Percentiles rank a stretch among this genome's conserved stretches.
phyloP scores from a whole-genome alignment of 2,888 invertebrate genomes.

The Sericinus montela region DNA sequence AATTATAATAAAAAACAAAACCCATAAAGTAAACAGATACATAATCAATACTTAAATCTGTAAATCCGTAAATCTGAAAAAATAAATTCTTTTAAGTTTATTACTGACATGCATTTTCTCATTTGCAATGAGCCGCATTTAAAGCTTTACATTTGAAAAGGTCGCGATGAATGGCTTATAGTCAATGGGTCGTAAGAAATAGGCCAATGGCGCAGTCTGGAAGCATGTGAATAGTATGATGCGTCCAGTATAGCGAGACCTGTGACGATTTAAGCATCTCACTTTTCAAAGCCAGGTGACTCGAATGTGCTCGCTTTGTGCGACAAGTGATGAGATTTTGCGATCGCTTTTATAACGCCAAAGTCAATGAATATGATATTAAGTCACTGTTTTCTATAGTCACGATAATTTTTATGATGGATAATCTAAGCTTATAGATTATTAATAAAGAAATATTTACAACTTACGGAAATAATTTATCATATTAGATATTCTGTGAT shows the following conservation, averaged over 20 bases:
- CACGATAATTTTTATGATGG: background rate
- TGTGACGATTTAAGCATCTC: slow-evolving; percentile 25
- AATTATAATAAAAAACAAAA: too few species aligned
- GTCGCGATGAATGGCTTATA: slow-evolving; percentile 67
- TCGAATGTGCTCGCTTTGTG: slow-evolving; percentile 16
- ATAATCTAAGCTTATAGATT: too few species aligned
- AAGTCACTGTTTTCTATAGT: background rate
- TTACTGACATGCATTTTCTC: slow-evolving; percentile 36
- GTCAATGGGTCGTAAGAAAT: slow-evolving; percentile 77
- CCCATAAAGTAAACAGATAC: too few species aligned
- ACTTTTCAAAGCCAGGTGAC: slow-evolving; percentile 17
- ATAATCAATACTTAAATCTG: too few species aligned
- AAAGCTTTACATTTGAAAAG: slow-evolving; percentile 68
- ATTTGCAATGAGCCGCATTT: slow-evolving; percentile 61
- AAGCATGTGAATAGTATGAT: slow-evolving; percentile 56
- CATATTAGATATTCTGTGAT: too few species aligned
- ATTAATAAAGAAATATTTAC: too few species aligned
- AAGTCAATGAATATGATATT: slow-evolving; percentile 14
- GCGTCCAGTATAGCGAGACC: slow-evolving; percentile 46
- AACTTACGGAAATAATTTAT: too few species aligned
- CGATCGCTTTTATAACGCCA: slow-evolving; percentile 14
- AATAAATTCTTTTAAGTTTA: slow-evolving; percentile 26
- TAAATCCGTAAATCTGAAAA: too few species aligned
- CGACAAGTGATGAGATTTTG: slow-evolving; percentile 19
- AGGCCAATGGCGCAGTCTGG: slow-evolving; percentile 53